Evolutionary conservation across 2,888 invertebrate genomes (phyloP).

Genomic region (Oscheius sp.): DNA sequence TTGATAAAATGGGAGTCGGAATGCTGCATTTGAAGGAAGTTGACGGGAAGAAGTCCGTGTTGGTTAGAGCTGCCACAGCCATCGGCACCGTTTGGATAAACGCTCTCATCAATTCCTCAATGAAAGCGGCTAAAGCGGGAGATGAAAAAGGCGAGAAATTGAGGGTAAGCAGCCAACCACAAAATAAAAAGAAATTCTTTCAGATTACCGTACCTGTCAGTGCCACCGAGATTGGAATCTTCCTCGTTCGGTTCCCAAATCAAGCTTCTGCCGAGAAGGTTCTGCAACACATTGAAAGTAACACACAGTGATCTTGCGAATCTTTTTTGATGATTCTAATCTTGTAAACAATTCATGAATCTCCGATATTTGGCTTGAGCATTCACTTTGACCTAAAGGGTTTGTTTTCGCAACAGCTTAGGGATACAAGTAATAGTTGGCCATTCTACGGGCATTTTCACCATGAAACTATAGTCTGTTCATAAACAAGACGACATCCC

Average conservation of each 20-base stretch:
- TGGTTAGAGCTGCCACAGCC: slow-evolving; percentile 56
- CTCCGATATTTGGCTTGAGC: no score
- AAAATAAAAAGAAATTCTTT: neutral
- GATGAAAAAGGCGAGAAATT: slow-evolving; percentile 47
- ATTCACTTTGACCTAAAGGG: no score
- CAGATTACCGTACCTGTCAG: slow-evolving; percentile 45
- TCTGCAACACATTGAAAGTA: slow-evolving; percentile 34
- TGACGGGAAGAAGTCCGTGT: slow-evolving; percentile 47
- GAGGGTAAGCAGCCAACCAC: slow-evolving; percentile 25
- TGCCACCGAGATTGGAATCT: slow-evolving; percentile 44
- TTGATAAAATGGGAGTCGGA: slow-evolving; percentile 53
- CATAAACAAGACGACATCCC: no score
- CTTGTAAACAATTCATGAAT: no score
- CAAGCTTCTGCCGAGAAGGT: slow-evolving; percentile 39
- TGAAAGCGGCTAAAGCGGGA: slow-evolving; percentile 48
- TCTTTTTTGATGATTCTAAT: neutral
- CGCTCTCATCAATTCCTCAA: slow-evolving; percentile 42
- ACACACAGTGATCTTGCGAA: slow-evolving; percentile 18
- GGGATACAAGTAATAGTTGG: no score
- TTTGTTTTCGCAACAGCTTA: no score
- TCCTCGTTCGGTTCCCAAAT: slow-evolving; percentile 47
- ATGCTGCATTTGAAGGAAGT: slow-evolving; percentile 52
- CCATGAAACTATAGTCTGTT: no score
- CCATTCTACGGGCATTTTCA: no score
- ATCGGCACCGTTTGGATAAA: slow-evolving; percentile 59